phyloP scores from a whole-genome alignment of 2,113 vertebrate species.

The Tursiops truncatus region DNA sequence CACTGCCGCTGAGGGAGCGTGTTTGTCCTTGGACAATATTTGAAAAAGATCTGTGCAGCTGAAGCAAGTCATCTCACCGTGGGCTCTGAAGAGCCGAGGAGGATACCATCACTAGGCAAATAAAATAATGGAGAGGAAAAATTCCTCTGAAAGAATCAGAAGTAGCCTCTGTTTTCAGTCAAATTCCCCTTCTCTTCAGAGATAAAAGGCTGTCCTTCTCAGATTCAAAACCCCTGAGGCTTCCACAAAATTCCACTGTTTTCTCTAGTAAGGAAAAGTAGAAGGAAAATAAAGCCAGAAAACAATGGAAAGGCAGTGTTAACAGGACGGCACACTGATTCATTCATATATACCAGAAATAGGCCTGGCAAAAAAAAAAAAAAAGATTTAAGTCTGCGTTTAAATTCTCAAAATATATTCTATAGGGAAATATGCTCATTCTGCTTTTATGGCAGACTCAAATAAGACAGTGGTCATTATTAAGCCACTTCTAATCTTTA shows the following conservation, averaged over 20 bases:
- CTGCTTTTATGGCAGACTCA: neutral
- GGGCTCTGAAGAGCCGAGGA: slow-evolving; percentile 9
- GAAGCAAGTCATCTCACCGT: slow-evolving; percentile 68
- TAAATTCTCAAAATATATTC: neutral
- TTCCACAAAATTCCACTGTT: neutral
- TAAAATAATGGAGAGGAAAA: slow-evolving; percentile 40
- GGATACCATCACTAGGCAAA: slow-evolving; percentile 58
- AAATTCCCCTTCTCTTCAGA: slow-evolving; percentile 2
- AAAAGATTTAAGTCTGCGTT: neutral
- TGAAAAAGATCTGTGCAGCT: slow-evolving; percentile 69
- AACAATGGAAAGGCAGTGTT: neutral
- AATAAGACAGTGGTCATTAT: neutral
- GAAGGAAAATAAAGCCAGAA: neutral
- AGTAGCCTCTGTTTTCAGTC: slow-evolving; percentile 42
- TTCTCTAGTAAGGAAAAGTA: neutral
- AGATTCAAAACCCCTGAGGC: neutral
- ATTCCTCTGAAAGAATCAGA: slow-evolving; percentile 22
- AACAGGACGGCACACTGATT: neutral
- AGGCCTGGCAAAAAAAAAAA: neutral
- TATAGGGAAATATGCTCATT: neutral
- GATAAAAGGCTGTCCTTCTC: neutral
- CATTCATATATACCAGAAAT: neutral
- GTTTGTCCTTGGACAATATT: slow-evolving; percentile 84
- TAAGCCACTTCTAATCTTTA: neutral
- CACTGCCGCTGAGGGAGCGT: slow-evolving; percentile 70